phyloP scores from a whole-genome alignment of 2,113 vertebrate species.

The Capreolus pygargus region DNA sequence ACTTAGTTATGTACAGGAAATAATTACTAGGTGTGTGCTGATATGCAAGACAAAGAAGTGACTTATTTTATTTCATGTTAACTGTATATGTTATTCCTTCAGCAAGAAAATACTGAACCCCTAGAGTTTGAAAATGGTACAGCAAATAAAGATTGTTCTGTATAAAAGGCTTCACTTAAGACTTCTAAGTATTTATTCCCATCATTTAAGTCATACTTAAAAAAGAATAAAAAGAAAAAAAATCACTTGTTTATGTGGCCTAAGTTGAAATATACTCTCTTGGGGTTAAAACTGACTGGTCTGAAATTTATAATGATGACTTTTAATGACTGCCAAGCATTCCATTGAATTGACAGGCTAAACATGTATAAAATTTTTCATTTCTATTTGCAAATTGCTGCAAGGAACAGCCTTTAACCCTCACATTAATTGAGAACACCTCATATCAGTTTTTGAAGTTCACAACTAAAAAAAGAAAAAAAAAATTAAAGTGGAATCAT shows the following conservation, averaged over 20 bases:
- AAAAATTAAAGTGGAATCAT: not conserved
- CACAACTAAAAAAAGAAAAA: not conserved
- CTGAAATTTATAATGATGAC: constrained; percentile 46
- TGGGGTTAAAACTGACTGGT: constrained; percentile 64
- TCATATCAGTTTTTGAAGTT: constrained; percentile 47
- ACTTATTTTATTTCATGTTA: not conserved
- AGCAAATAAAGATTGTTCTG: not conserved
- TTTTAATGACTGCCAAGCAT: not conserved
- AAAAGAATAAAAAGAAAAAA: not conserved
- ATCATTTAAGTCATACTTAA: not conserved
- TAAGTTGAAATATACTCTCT: constrained; percentile 64
- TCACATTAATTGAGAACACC: not conserved
- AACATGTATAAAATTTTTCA: not conserved
- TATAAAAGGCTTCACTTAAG: not conserved
- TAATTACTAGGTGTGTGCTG: not conserved
- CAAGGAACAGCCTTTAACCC: not conserved
- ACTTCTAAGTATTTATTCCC: constrained; percentile 42
- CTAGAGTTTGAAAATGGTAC: not conserved
- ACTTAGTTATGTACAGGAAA: not conserved
- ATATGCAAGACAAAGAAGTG: not conserved
- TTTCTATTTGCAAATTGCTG: not conserved
- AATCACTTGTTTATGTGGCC: constrained; percentile 49
- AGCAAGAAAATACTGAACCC: not conserved
- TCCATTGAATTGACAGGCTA: not conserved
- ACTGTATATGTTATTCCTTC: not conserved